Conservation (phyloP, 1,140 invertebrate species). For the Bombyx mori region ASM3026992v2 NC_085126.1:10362001-10362500, state of each 20-base stretch:
- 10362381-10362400: constrained; percentile 9
- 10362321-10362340: constrained; percentile 18
- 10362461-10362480: background rate
- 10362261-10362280: background rate
- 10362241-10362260: background rate
- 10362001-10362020: too few relatives aligned
- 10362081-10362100: constrained; percentile 13
- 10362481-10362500: too few relatives aligned
- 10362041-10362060: background rate
- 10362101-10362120: constrained; percentile 15
- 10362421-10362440: background rate
- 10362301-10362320: constrained; percentile 20
- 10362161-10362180: constrained; percentile 5
- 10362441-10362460: background rate
- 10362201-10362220: constrained; percentile 13
- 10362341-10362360: constrained; percentile 5
- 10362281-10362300: constrained; percentile 7
- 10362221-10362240: background rate
- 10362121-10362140: constrained; percentile 3
- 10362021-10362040: too few relatives aligned
- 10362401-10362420: background rate
- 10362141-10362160: constrained; percentile 7
- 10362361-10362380: constrained; percentile 11
- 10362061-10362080: constrained; percentile 9
- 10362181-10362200: constrained; percentile 14